A percentile compares a stretch with the other conserved stretches of the same genome.
Conservation (phyloP, 2,888 invertebrate genomes). For the Xestia ashworthii region DNA sequence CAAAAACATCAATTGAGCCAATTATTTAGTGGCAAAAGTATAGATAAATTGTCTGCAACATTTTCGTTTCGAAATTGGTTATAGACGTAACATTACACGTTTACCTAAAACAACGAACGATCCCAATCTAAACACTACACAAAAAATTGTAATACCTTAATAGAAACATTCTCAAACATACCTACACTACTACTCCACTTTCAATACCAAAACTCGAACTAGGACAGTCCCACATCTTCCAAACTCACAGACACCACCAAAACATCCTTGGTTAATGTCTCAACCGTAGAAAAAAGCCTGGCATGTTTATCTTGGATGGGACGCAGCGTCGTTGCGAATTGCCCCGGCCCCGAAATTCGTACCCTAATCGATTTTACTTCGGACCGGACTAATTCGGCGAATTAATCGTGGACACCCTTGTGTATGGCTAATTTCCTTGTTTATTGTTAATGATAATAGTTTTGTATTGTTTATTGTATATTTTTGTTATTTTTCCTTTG, state of each 20-base stretch:
- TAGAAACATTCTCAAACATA: background rate
- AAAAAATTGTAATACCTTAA: too few species aligned
- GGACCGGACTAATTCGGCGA: slow-evolving; percentile 88
- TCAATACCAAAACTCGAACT: slow-evolving; percentile 13
- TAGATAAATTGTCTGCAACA: too few species aligned
- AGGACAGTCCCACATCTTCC: slow-evolving; percentile 55
- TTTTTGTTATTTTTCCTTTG: slow-evolving; percentile 39
- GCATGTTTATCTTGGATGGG: slow-evolving; percentile 90
- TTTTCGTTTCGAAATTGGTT: background rate
- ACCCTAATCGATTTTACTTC: slow-evolving; percentile 88
- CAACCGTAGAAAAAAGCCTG: slow-evolving; percentile 87
- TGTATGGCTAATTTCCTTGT: slow-evolving; percentile 87
- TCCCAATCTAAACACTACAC: background rate
- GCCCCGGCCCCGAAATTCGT: slow-evolving; percentile 76
- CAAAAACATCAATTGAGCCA: background rate
- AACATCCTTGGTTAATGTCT: slow-evolving; percentile 90
- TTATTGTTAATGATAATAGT: slow-evolving; percentile 81
- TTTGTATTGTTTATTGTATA: slow-evolving; percentile 73
- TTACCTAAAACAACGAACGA: background rate
- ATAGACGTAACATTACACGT: too few species aligned
- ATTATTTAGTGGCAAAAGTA: background rate
- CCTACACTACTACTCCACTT: background rate
- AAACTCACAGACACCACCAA: slow-evolving; percentile 74
- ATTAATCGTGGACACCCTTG: slow-evolving; percentile 90
- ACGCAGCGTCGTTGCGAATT: slow-evolving; percentile 83